Base-by-base conservation (phyloP, 2,888 invertebrate species). In the Pollenia angustigena region DNA sequence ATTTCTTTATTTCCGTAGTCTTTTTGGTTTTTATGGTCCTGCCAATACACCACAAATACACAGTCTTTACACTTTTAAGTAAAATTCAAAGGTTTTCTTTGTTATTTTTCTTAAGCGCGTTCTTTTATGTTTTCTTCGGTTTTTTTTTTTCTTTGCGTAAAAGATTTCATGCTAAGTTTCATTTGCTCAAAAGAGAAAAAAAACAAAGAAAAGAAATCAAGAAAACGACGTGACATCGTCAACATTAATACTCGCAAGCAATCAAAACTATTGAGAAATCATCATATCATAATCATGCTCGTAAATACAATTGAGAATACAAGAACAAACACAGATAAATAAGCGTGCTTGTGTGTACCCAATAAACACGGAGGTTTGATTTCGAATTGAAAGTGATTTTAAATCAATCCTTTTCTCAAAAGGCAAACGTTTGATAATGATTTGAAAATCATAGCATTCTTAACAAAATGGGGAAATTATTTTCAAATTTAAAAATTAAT, bases 231-330 rank as follows among this genome's bases (percentile, higher is more conserved):
- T 87, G 86, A 81, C 80, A 68, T 50, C 64, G 76, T 81, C 50
- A 69, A 58, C 48, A 44, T 81, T 86, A 80, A 86, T 66, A 66
- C 66, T 74, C 76, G 40, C 52, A 52, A 40, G 76, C 71, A 81
- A 87, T 84, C 76, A 69, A 16, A 48, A 66, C 76, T 76, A 87
- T 83, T 83, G 80, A 76, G 75, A 83, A 83, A 66, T 82, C 79
- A 82, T 85, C 66, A 75, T 75, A 64, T 86, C 64, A 71, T 58
- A 80, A 80, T 14, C 64, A 71, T 80, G 23, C 69, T 82, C 74
- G 75, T 58, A 80, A 80, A 80, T 64, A 50, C 85, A 54, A 54
- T 71, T 52, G 76, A 52, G 60, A 68, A 71, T 54, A 78, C 42
- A 68, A 58, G 56, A 40, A 18, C 9, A 48, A 4, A 11, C 9